Evolutionary conservation across 2,797 vertebrate species (phyloP).

Genomic region (Anas bahamensis): DNA sequence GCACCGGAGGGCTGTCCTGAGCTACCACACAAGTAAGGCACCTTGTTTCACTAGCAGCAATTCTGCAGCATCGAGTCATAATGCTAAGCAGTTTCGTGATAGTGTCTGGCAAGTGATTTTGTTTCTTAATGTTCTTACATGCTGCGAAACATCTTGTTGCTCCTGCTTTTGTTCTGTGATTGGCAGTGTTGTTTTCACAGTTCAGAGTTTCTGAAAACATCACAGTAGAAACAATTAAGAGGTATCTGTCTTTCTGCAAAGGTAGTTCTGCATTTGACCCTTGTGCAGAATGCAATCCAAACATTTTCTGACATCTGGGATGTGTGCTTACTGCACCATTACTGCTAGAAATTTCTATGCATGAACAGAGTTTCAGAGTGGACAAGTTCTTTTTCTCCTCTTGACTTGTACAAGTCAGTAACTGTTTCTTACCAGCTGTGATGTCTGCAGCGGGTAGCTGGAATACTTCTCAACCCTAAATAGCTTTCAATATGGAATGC

Average conservation of each 20-base stretch:
- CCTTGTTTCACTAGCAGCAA: not conserved
- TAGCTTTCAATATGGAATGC: not conserved
- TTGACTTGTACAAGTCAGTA: not conserved
- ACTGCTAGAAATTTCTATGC: not conserved
- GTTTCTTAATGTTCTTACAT: not conserved
- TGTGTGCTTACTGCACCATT: not conserved
- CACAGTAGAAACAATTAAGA: not conserved
- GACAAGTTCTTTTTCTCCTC: not conserved
- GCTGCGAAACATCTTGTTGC: not conserved
- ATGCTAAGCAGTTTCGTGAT: not conserved
- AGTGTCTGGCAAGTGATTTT: not conserved
- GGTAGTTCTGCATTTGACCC: not conserved
- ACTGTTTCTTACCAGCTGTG: not conserved
- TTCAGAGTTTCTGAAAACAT: not conserved
- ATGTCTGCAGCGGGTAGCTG: not conserved
- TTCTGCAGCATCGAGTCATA: not conserved
- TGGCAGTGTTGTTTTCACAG: not conserved
- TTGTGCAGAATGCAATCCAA: not conserved
- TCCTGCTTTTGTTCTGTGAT: not conserved
- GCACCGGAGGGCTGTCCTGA: conserved; percentile 84
- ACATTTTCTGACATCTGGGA: not conserved
- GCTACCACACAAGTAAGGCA: conserved; percentile 90
- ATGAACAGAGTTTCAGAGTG: not conserved
- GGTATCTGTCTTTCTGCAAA: not conserved
- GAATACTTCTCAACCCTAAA: not conserved